phyloP scores from a whole-genome alignment of 2,888 invertebrate species.

The Mimachlamys varia region DNA sequence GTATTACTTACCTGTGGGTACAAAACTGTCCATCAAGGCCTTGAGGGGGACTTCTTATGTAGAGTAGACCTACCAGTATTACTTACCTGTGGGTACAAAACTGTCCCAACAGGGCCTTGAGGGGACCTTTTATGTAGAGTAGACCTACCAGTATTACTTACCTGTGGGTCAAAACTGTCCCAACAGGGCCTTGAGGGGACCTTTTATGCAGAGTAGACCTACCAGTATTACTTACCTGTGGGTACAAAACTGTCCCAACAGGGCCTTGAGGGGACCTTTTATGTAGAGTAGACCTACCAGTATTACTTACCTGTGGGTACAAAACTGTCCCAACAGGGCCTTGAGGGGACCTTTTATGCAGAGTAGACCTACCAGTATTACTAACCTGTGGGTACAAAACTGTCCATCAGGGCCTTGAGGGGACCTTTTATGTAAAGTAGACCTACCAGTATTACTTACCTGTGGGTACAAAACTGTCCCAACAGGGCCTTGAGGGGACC shows the following conservation, averaged over 20 bases:
- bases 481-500: constrained; percentile 81
- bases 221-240: constrained; percentile 82
- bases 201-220: constrained; percentile 84
- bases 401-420: constrained; percentile 78
- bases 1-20: constrained; percentile 78
- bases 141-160: constrained; percentile 84
- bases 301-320: constrained; percentile 77
- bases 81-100: constrained; percentile 54
- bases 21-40: constrained; percentile 75
- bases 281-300: constrained; percentile 85
- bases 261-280: constrained; percentile 81
- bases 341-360: constrained; percentile 84
- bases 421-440: constrained; percentile 84
- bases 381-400: constrained; percentile 54
- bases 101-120: constrained; percentile 79
- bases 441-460: constrained; percentile 84
- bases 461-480: constrained; percentile 67
- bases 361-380: constrained; percentile 85
- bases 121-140: constrained; percentile 83
- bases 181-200: constrained; percentile 81
- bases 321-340: constrained; percentile 75
- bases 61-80: constrained; percentile 85
- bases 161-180: constrained; percentile 62
- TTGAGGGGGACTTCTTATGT: constrained; percentile 83
- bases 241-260: constrained; percentile 76